These are phyloP conservation scores for Gymnorhina tibicen DNA, from an alignment of 2,113 vertebrate genomes.

Conservation along the genomic window DNA sequence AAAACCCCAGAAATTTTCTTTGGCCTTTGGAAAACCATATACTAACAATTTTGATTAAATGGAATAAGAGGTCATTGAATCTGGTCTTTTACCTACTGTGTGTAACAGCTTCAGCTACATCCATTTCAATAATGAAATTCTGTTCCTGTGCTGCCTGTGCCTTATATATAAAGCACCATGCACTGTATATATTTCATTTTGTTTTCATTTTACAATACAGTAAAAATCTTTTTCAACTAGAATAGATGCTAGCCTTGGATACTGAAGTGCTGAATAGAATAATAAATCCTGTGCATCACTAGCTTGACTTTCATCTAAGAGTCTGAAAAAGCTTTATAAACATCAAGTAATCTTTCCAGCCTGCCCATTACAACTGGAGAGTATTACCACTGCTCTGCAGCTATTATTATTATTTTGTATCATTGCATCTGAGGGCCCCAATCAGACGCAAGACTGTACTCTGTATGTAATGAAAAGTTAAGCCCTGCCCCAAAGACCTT, in stretches of 20 bases:
- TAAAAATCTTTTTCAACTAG: slow-evolving; percentile 54
- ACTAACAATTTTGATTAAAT: slow-evolving; percentile 56
- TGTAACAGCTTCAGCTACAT: slow-evolving; percentile 38
- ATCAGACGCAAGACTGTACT: not conserved
- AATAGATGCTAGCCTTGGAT: slow-evolving; percentile 53
- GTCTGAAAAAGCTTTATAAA: slow-evolving; percentile 56
- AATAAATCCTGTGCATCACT: slow-evolving; percentile 42
- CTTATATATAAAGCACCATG: slow-evolving; percentile 32
- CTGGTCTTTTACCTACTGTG: slow-evolving; percentile 40
- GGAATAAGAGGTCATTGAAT: slow-evolving; percentile 50
- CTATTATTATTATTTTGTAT: slow-evolving; percentile 25
- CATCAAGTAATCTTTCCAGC: slow-evolving; percentile 40
- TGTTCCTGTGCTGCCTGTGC: slow-evolving; percentile 27
- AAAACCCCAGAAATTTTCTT: not conserved
- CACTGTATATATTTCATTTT: slow-evolving; percentile 56
- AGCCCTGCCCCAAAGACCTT: not conserved
- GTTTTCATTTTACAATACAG: slow-evolving; percentile 56
- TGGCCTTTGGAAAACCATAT: slow-evolving; percentile 34
- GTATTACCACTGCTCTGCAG: not conserved
- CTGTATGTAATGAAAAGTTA: not conserved
- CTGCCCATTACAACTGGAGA: not conserved
- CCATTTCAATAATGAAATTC: slow-evolving; percentile 49
- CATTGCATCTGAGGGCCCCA: not conserved
- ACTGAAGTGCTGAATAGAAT: slow-evolving; percentile 47
- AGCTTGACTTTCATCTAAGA: slow-evolving; percentile 39